Conservation (phyloP, 2,888 invertebrate genomes). For the Harmothoe impar region DNA sequence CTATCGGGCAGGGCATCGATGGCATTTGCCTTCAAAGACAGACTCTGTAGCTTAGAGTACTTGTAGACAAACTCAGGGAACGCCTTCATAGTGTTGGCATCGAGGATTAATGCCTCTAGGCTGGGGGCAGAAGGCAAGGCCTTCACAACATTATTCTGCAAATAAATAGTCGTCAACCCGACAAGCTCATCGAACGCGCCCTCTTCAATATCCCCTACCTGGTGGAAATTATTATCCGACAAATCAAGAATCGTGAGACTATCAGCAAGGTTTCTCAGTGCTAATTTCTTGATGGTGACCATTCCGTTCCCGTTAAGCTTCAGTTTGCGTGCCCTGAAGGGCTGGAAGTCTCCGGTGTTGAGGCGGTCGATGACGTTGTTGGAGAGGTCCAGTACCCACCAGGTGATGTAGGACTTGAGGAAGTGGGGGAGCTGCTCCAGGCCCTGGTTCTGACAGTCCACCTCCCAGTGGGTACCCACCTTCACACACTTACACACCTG, state of each 20-base stretch:
- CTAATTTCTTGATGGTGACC: not conserved
- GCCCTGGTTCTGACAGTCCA: not conserved
- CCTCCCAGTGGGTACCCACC: not conserved
- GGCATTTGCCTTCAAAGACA: not conserved
- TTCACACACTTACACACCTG: conserved; percentile 33
- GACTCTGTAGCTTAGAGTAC: not conserved
- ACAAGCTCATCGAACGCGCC: not conserved
- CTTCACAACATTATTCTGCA: conserved; percentile 32
- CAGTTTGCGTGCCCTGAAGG: conserved; percentile 17
- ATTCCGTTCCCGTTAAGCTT: not conserved
- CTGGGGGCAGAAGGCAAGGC: not conserved
- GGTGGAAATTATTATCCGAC: not conserved
- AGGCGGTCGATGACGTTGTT: conserved; percentile 27
- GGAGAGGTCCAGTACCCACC: conserved; percentile 52
- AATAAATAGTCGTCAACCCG: not conserved
- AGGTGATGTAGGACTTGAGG: conserved; percentile 44
- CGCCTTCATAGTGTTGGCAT: not conserved
- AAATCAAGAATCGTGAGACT: not conserved
- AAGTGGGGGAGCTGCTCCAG: conserved; percentile 4
- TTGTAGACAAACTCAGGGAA: conserved; percentile 5
- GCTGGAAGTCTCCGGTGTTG: conserved; percentile 33
- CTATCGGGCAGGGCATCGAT: not conserved
- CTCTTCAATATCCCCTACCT: not conserved
- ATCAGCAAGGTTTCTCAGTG: not conserved
- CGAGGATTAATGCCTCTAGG: not conserved